Evolutionary conservation across 1,140 invertebrate genomes (phyloP).

Genomic region (Microplitis mediator): DNA sequence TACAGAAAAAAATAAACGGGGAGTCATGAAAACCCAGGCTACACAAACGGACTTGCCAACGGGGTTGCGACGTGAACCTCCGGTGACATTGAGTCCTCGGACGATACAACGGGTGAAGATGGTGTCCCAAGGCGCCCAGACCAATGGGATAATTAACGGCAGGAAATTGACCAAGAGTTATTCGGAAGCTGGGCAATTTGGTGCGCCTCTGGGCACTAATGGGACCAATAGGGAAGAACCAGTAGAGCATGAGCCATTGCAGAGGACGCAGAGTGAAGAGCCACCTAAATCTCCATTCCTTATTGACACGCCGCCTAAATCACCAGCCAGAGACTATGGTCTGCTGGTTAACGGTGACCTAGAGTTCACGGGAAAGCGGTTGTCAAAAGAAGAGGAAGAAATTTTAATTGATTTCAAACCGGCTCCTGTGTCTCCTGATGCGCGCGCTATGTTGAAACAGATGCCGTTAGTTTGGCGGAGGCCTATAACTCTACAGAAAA

Average conservation of each 20-base stretch:
- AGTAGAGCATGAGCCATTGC: slow-evolving; percentile 74
- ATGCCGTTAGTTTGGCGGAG: slow-evolving; percentile 61
- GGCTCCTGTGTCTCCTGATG: slow-evolving; percentile 67
- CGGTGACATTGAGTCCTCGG: slow-evolving; percentile 79
- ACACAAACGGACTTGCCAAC: slow-evolving; percentile 85
- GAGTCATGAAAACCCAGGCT: slow-evolving; percentile 89
- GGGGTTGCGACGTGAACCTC: slow-evolving; percentile 67
- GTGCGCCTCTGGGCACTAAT: slow-evolving; percentile 51
- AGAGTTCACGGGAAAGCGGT: not conserved
- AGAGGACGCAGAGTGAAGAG: slow-evolving; percentile 83
- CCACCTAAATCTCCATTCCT: slow-evolving; percentile 75
- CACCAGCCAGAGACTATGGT: slow-evolving; percentile 26
- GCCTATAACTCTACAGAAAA: slow-evolving; percentile 74
- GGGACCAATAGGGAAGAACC: slow-evolving; percentile 38
- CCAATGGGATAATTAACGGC: slow-evolving; percentile 75
- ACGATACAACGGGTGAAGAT: slow-evolving; percentile 74
- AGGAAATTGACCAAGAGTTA: slow-evolving; percentile 82
- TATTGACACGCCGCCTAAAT: slow-evolving; percentile 54
- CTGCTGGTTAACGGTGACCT: not conserved
- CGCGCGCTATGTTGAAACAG: slow-evolving; percentile 61
- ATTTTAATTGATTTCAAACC: slow-evolving; percentile 88
- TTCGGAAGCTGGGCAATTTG: slow-evolving; percentile 75
- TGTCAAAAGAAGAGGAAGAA: slow-evolving; percentile 70
- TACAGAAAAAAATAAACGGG: slow-evolving; percentile 71
- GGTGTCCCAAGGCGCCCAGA: slow-evolving; percentile 88